Conservation (phyloP, 2,888 invertebrate genomes). For the Biston stratarius region DNA sequence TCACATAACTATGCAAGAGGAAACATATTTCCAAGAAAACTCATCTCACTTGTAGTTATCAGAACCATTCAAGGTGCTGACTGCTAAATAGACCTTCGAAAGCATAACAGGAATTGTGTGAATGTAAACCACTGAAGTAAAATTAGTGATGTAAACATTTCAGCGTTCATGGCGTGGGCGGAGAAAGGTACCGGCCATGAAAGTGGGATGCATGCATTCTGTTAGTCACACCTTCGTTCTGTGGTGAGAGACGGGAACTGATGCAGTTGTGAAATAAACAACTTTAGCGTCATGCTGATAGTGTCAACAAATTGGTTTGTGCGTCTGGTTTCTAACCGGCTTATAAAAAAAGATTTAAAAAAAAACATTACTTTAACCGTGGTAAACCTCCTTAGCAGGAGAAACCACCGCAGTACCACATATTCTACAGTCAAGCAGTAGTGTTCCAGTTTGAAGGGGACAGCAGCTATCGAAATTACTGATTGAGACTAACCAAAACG, state of each 20-base stretch:
- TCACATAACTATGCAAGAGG: slow-evolving; percentile 20
- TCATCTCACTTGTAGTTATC: slow-evolving; percentile 15
- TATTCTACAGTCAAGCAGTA: too few relatives aligned
- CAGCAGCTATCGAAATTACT: too few relatives aligned
- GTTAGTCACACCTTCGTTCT: slow-evolving; percentile 50
- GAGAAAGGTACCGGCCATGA: slow-evolving; percentile 40
- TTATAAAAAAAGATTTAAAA: too few relatives aligned
- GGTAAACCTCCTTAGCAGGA: too few relatives aligned
- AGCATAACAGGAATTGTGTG: slow-evolving; percentile 48
- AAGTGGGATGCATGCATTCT: slow-evolving; percentile 45
- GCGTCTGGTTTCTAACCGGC: neutral
- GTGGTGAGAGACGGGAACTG: slow-evolving; percentile 48
- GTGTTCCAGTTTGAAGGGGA: too few relatives aligned
- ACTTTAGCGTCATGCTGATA: slow-evolving; percentile 2
- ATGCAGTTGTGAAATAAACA: slow-evolving; percentile 23
- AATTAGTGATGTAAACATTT: slow-evolving; percentile 11
- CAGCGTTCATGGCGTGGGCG: slow-evolving; percentile 41
- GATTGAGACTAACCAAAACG: too few relatives aligned
- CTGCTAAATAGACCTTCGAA: slow-evolving; percentile 22
- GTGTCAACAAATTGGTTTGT: neutral
- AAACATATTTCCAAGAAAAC: slow-evolving; percentile 35
- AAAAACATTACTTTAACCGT: too few relatives aligned
- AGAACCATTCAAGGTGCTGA: slow-evolving; percentile 17
- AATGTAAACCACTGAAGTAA: slow-evolving; percentile 44
- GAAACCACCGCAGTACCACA: too few relatives aligned